These are phyloP conservation scores for Eupristina koningsbergeri DNA, from an alignment of 1,140 invertebrate species.

Conservation along the genomic window DNA sequence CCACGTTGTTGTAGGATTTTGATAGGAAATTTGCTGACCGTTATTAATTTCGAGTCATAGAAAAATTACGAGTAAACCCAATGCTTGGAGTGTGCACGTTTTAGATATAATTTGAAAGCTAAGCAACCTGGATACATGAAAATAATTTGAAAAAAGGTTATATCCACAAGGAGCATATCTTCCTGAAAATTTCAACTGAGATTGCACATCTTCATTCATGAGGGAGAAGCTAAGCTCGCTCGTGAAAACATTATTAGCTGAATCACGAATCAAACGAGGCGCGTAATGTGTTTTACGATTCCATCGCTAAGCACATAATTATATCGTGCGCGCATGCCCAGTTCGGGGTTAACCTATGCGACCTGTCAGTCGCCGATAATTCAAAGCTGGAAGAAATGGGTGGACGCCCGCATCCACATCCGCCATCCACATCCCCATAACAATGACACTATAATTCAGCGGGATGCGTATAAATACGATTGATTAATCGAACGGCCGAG, in stretches of 20 bases:
- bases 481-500: conserved; percentile 33
- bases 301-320: conserved; percentile 15
- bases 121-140: not conserved
- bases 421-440: not conserved
- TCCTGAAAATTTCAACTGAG: not conserved
- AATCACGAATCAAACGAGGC: conserved; percentile 23
- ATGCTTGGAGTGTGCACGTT: not conserved
- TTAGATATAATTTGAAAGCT: not conserved
- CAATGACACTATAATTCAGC: conserved; percentile 33
- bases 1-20: too few species aligned
- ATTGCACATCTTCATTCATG: not conserved
- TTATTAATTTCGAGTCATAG: too few species aligned
- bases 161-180: not conserved
- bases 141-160: not conserved
- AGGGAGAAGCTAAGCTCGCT: not conserved
- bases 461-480: not conserved
- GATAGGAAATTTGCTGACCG: too few species aligned
- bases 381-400: conserved; percentile 18
- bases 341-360: not conserved
- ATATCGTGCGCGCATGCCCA: not conserved
- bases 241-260: conserved; percentile 30
- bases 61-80: too few species aligned
- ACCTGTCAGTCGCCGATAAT: conserved; percentile 25
- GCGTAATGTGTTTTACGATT: conserved; percentile 41
- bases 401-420: not conserved